phyloP scores from a whole-genome alignment of 2,888 invertebrate genomes.

The Zaprionus bogoriensis region DNA sequence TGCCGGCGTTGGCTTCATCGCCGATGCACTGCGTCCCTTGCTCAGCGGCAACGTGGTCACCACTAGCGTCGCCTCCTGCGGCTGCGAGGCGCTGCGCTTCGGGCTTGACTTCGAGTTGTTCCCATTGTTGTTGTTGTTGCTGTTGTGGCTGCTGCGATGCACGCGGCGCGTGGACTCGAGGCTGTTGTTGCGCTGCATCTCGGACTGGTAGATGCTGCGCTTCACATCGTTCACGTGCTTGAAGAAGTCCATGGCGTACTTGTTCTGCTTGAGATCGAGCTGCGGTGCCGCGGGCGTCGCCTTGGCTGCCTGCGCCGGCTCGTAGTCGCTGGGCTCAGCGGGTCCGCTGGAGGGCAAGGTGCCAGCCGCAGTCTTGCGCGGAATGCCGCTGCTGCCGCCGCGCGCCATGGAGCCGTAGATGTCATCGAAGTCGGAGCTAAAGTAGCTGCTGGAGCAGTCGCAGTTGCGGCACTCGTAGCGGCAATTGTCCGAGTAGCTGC shows the following conservation, averaged over 20 bases:
- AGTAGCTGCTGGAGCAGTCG: slow-evolving; percentile 83
- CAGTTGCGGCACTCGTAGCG: slow-evolving; percentile 82
- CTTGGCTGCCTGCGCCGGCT: slow-evolving; percentile 34
- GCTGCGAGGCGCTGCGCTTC: slow-evolving; percentile 36
- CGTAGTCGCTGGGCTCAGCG: slow-evolving; percentile 21
- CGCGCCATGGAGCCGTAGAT: slow-evolving; percentile 73
- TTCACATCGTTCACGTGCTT: slow-evolving; percentile 83
- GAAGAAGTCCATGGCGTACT: slow-evolving; percentile 83
- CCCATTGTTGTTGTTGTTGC: slow-evolving; percentile 14
- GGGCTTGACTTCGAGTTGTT: slow-evolving; percentile 52
- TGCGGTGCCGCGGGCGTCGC: slow-evolving; percentile 50
- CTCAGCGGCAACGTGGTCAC: slow-evolving; percentile 76
- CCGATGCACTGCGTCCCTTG: slow-evolving; percentile 67
- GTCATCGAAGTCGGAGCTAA: slow-evolving; percentile 83
- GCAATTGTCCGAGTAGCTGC: slow-evolving; percentile 82
- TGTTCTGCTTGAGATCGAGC: slow-evolving; percentile 81
- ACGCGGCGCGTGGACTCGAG: slow-evolving; percentile 47
- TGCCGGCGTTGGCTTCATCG: slow-evolving; percentile 75
- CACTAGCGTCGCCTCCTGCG: slow-evolving; percentile 34
- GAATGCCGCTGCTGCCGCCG: slow-evolving; percentile 74
- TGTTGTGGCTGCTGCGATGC: slow-evolving; percentile 14
- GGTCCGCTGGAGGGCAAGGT: slow-evolving; percentile 67
- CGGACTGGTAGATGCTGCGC: slow-evolving; percentile 82
- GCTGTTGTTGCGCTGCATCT: slow-evolving; percentile 78
- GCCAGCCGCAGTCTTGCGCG: slow-evolving; percentile 78